phyloP scores from a whole-genome alignment of 2,888 invertebrate species.

The Agrypnus murinus region DNA sequence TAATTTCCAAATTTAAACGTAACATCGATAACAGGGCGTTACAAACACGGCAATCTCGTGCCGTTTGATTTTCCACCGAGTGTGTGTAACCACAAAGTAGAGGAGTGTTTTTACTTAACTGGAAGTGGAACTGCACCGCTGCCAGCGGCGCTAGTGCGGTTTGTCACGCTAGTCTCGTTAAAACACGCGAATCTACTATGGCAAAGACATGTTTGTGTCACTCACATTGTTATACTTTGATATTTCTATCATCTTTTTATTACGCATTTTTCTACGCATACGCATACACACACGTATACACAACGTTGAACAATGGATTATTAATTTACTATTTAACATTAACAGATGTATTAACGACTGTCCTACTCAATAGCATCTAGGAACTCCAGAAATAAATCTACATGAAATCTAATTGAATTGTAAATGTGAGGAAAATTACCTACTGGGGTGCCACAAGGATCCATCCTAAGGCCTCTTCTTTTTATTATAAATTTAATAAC shows the following conservation, averaged over 20 bases:
- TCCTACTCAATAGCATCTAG: too few species aligned
- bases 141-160: constrained; percentile 47
- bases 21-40: constrained; percentile 53
- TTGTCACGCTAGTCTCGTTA: constrained; percentile 50
- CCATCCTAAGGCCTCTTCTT: too few species aligned
- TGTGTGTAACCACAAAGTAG: constrained; percentile 52
- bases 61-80: constrained; percentile 52
- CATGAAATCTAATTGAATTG: too few species aligned
- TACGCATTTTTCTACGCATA: constrained; percentile 15
- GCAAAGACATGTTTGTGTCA: constrained; percentile 47
- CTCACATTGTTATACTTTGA: constrained; percentile 48
- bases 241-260: constrained; percentile 49
- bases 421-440: too few species aligned
- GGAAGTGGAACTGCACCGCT: constrained; percentile 49
- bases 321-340: too few species aligned
- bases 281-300: background rate
- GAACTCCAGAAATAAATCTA: too few species aligned
- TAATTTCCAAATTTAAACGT: constrained; percentile 54
- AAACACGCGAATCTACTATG: constrained; percentile 46
- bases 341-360: too few species aligned
- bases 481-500: too few species aligned
- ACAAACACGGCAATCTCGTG: constrained; percentile 53
- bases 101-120: constrained; percentile 51
- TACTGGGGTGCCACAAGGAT: too few species aligned
- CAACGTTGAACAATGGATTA: too few species aligned